Conservation (phyloP, 2,888 invertebrate genomes). For the Chrysodeixis includens region DNA sequence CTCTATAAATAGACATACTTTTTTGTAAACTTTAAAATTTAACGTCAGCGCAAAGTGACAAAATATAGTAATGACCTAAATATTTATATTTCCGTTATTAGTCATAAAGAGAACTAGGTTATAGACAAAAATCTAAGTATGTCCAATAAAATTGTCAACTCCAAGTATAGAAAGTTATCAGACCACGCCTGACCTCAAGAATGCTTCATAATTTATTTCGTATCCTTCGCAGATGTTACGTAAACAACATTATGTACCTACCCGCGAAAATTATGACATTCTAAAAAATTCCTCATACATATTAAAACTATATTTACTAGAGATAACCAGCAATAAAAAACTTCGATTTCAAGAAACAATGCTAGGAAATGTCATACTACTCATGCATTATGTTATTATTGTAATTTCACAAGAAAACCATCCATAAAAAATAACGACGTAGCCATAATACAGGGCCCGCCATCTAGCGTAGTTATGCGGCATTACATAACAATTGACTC, state of each 20-base stretch:
- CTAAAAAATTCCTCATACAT: neutral
- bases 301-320: neutral
- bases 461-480: constrained; percentile 33
- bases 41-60: too few species aligned
- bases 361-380: constrained; percentile 1
- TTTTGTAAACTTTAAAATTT: too few species aligned
- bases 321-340: neutral
- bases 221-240: neutral
- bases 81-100: neutral
- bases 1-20: neutral
- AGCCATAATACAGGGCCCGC: constrained; percentile 18
- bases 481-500: constrained; percentile 15
- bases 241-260: neutral
- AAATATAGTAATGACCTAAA: too few species aligned
- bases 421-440: neutral
- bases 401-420: neutral
- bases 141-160: neutral
- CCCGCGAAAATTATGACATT: neutral
- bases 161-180: neutral
- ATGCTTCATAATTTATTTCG: neutral
- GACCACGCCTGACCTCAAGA: neutral
- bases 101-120: neutral
- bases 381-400: neutral
- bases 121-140: neutral
- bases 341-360: neutral